Evolutionary conservation across 2,113 vertebrate species (phyloP).

Genomic region (Capreolus pygargus): DNA sequence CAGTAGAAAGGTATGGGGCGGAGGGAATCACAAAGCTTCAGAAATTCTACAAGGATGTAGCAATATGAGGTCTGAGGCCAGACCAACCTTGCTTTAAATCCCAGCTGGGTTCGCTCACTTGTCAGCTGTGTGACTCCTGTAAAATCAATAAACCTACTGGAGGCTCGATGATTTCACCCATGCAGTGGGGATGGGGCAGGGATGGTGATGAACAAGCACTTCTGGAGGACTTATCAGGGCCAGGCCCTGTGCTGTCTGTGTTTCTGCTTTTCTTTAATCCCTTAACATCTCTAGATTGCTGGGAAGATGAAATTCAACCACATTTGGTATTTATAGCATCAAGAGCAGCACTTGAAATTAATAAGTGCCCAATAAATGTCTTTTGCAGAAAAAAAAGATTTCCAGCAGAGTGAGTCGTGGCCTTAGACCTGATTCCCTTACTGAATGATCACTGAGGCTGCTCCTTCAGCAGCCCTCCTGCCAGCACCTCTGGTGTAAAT

Average conservation of each 20-base stretch:
- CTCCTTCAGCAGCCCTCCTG: rapidly evolving
- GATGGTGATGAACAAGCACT: too few species aligned
- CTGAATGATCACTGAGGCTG: not conserved
- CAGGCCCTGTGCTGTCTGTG: too few species aligned
- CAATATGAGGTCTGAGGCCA: not conserved
- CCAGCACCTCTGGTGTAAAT: rapidly evolving
- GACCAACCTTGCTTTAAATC: not conserved
- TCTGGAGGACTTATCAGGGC: not conserved
- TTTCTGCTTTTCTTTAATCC: not conserved
- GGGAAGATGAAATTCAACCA: not conserved
- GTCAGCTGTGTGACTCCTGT: not conserved
- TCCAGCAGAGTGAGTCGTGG: not conserved
- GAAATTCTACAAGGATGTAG: not conserved
- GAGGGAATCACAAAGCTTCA: not conserved
- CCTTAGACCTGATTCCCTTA: not conserved
- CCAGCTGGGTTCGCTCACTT: rapidly evolving
- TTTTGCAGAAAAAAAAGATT: not conserved
- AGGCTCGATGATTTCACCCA: not conserved
- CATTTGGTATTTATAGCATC: not conserved
- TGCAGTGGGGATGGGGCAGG: too few species aligned
- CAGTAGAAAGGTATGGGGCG: not conserved
- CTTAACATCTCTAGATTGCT: not conserved
- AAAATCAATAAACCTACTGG: too few species aligned
- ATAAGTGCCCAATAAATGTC: not conserved
- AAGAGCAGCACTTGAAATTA: not conserved